Base-by-base conservation (phyloP, 1,140 invertebrate species). In the Cylas formicarius region DNA sequence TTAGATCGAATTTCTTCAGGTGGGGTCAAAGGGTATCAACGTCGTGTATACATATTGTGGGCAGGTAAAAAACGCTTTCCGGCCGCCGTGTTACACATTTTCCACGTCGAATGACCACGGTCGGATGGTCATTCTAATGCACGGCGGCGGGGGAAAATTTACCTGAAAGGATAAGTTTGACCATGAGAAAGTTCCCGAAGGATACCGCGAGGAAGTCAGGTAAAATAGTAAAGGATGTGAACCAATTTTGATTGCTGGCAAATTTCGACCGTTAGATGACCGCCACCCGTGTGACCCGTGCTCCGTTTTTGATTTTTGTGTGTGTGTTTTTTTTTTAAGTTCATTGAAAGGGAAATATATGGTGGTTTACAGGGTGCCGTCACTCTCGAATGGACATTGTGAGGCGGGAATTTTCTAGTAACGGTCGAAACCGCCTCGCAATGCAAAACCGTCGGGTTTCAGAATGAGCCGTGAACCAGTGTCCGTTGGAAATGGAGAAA, bases 181-280 rank as follows among this genome's bases (percentile, higher is more conserved):
- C 44, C 44, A 38, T 51, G 49, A 51, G 49, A 51, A 51, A 46
- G 37, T 45, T 24, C 32, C 39, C 18, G 19, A 32, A 47, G 34
- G 34, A 37, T 18, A 37, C 19, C 34, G 16, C 13, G 34, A 45
- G 43, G 36, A 31, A 18, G 16, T 18, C 44, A 51, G 49, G 49
- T 51, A 51, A 37, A 38, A 22, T 8, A n/a, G 4, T 16, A 18
- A 34, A 47, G 38, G 32, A 46, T 51, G 49, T 51, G 49, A 51
- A 51, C 49, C 47, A 51, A 51, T 51, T 51, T 51, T 51, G 45
- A 51, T n/a, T n/a, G n/a, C 44, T 32, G 40, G 33, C 26, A 31
- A 27, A 31, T 27, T 23, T 19, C 10, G 20, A 34, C 31, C 35
- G 46, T 48, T 39, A 28, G 46, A 33, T 50, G 48, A 50, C 48